These are phyloP conservation scores for Podarcis muralis DNA, from an alignment of 2,113 vertebrate genomes.

Conservation along the genomic window DNA sequence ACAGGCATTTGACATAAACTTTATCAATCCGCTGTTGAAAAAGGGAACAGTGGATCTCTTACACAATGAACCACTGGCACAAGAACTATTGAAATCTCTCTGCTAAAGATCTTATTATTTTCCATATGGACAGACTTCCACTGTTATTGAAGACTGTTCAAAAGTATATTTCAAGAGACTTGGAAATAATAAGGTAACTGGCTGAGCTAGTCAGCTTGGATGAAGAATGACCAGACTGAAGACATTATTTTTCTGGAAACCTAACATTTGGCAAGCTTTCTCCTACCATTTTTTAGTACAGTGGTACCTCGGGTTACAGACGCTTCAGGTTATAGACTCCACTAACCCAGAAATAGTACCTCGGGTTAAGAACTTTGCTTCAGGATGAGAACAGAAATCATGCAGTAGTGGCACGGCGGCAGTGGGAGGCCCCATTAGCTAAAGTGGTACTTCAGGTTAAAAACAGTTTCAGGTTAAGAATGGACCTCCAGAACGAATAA, in stretches of 20 bases:
- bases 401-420: accelerated
- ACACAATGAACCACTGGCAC: neutral
- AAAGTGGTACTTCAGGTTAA: no score
- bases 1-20: neutral
- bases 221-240: neutral
- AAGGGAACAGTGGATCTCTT: neutral
- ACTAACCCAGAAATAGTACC: no score
- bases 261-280: neutral
- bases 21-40: neutral
- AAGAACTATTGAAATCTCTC: neutral
- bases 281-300: neutral
- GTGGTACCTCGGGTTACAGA: no score
- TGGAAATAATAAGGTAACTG: neutral
- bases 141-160: neutral
- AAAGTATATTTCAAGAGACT: neutral
- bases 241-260: neutral
- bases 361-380: no score
- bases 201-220: neutral
- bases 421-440: no score
- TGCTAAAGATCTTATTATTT: neutral
- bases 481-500: no score
- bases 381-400: no score
- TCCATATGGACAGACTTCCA: neutral
- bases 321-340: no score
- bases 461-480: no score